Evolutionary conservation across 2,888 invertebrate genomes (phyloP), one percentile per base, ranked within the genome.

Genomic region (Eupithecia pulchellata): DNA sequence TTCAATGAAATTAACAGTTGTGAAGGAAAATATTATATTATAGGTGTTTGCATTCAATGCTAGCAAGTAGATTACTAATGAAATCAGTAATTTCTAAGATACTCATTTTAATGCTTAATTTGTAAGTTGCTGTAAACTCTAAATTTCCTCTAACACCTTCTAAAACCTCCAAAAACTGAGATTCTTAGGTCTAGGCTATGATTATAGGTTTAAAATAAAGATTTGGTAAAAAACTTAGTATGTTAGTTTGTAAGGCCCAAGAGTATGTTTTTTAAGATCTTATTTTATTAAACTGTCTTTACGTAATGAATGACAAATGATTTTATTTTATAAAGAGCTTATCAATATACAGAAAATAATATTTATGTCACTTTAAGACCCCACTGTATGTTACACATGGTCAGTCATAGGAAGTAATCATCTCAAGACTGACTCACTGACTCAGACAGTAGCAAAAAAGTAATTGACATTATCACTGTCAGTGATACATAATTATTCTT

Each of bases 331-430:
- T n/a, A n/a, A n/a, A n/a, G n/a, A n/a, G n/a, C n/a, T n/a, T 8
- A 42, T n/a, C 42, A 42, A 1, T 6, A 42, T 6, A n/a, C n/a
- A n/a, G n/a, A 42, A n/a, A 20, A 9, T n/a, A 47, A 47, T 47
- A 47, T 9, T 47, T 47, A 47, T 20, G 47, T 20, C 20, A 47
- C 9, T 47, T 47, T 47, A 20, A 47, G 47, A 55, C 55, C 27
- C 55, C 13, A 14, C 6, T 55, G 34, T 13, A 34, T 72, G 79
- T 76, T 69, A 78, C 76, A 77, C 79, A 80, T 82, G 82, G 83
- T 80, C 75, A 75, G 79, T 73, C 76, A 73, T 76, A 84, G 83
- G 83, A 85, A 84, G 81, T 78, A 82, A 80, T 83, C 78, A 77
- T 79, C 81, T 81, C 70, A 71, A 66, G 76, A 72, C 71, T 76